A percentile compares a stretch with the other conserved stretches of the same genome.
phyloP scores from a whole-genome alignment of 2,888 invertebrate species.

The Cheilosia grossa region DNA sequence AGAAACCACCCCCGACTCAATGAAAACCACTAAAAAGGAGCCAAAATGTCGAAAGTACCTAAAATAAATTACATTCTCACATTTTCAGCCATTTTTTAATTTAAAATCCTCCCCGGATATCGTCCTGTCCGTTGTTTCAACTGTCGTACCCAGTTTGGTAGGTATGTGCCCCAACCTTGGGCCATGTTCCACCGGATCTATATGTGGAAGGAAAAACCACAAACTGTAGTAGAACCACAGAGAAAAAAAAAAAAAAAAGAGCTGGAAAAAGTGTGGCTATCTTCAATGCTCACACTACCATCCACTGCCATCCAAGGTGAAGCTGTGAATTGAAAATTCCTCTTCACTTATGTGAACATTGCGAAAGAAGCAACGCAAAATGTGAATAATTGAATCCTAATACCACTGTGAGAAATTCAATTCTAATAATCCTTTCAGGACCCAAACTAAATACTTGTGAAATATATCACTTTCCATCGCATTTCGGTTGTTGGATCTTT shows the following conservation, averaged over 20 bases:
- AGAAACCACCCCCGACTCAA: neutral
- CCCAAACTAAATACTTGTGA: conserved; percentile 48
- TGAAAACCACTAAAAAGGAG: neutral
- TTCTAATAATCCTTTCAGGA: conserved; percentile 30
- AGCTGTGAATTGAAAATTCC: conserved; percentile 73
- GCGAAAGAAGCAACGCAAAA: conserved; percentile 8
- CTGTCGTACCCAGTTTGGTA: conserved; percentile 58
- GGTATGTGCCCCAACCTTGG: neutral
- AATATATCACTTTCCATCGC: conserved; percentile 59
- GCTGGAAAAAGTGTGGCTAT: conserved; percentile 35
- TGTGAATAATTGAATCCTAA: conserved; percentile 56
- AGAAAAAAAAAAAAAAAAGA: conserved; percentile 16
- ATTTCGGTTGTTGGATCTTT: conserved; percentile 6
- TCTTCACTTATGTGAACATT: conserved; percentile 61
- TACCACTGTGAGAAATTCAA: conserved; percentile 57
- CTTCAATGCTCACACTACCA: conserved; percentile 26
- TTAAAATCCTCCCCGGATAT: conserved; percentile 67
- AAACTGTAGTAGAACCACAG: conserved; percentile 43
- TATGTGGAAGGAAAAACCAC: conserved; percentile 55
- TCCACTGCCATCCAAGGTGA: conserved; percentile 12
- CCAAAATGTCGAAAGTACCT: conserved; percentile 59
- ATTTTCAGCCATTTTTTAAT: conserved; percentile 71
- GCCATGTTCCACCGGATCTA: conserved; percentile 6
- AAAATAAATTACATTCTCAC: conserved; percentile 72
- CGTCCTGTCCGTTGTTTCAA: conserved; percentile 67